Conservation (phyloP, 1,140 invertebrate species). For the Platorchestia sp. region DNA sequence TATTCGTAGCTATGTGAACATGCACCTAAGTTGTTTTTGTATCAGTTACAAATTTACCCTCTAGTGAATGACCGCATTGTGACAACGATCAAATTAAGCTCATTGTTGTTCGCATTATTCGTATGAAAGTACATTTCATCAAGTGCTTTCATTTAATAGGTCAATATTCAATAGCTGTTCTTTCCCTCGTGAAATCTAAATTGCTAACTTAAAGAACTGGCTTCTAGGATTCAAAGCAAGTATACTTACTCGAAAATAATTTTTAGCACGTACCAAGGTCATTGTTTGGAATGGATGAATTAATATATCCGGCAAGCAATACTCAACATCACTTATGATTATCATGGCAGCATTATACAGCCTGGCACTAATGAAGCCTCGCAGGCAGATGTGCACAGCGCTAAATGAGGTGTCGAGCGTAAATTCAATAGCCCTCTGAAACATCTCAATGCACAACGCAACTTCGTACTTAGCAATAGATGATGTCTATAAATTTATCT, state of each 20-base stretch:
- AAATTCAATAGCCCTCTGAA: not conserved
- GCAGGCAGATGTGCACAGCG: not conserved
- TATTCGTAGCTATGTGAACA: no score
- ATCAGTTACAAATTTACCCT: not conserved
- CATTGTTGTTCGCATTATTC: not conserved
- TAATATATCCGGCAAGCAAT: not conserved
- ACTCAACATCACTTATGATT: not conserved
- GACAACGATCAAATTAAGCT: not conserved
- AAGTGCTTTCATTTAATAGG: not conserved
- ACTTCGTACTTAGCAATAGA: not conserved
- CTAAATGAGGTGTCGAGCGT: not conserved
- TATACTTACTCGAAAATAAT: not conserved
- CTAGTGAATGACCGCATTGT: not conserved
- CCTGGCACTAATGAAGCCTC: not conserved
- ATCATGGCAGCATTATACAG: not conserved
- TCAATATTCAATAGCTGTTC: not conserved
- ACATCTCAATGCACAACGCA: not conserved
- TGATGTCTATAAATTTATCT: not conserved
- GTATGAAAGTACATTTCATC: not conserved
- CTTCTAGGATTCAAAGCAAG: not conserved
- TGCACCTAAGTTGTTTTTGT: not conserved
- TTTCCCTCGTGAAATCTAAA: not conserved
- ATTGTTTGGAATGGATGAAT: not conserved
- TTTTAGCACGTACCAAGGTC: not conserved
- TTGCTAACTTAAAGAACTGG: not conserved